Evolutionary conservation across 2,113 vertebrate genomes (phyloP), one percentile per base, ranked within the genome.

Genomic region (Martes martes): DNA sequence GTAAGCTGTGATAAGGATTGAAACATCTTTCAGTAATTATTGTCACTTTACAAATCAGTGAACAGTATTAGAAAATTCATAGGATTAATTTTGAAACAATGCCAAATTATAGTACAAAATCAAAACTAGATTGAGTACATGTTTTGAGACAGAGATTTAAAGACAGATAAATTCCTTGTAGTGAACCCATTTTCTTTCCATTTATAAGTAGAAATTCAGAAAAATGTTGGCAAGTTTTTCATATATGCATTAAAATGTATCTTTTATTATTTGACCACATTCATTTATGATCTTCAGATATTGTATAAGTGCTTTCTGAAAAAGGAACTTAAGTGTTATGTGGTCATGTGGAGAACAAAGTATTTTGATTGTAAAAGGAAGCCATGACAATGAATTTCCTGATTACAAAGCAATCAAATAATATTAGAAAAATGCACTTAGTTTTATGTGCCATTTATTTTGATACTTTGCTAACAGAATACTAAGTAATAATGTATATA

Each of bases 191-290:
- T 96, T 81, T 86, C 11, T 50, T 96, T 91, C 6, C 4, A 52
- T n/a, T 71, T 78, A 39, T 85, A 84, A 59, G 63, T 28, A 67
- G 71, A 33, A 88, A 93, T 57, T 76, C 18, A 94, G 47, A 81
- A 79, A 78, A 45, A 55, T 24, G 18, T 42, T 91, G 69, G 39
- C 36, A 24, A 73, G 57, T 95, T 79, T 91, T 97, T 84, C 33
- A 89, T 91, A 21, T 80, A 67, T 81, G 6, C 28, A 93, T 92
- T 93, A 92, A 93, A 86, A 36, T 91, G 11, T 31, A 89, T 59
- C 5, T 33, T 95, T 96, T 90, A 95, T 81, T 93, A 33, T 76
- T 89, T 91, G 52, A 61, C 78, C 82, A 97, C 82, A 97, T 81
- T 95, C 50, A 78, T 3, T 91, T 89, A n/a, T 74, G 19, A 89